Conservation (phyloP, 2,113 vertebrate species). For the Romanogobio albipinnatus region DNA sequence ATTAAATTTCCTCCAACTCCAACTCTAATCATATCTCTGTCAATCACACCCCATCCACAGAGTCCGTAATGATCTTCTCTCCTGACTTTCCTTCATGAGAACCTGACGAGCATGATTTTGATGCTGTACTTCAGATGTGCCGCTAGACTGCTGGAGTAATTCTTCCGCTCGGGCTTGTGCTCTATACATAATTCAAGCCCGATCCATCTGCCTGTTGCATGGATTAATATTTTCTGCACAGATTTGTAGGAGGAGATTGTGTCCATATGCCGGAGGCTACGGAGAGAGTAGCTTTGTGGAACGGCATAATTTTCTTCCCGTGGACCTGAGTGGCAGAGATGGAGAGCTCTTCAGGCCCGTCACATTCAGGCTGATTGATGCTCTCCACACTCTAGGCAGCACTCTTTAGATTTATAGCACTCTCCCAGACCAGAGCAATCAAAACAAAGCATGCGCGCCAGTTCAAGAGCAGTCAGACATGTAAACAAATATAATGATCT, state of each 20-base stretch:
- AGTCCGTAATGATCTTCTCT: neutral
- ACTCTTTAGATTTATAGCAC: conserved; percentile 36
- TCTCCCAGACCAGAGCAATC: neutral
- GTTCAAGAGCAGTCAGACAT: neutral
- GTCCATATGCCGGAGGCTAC: conserved; percentile 37
- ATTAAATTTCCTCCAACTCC: conserved; percentile 22
- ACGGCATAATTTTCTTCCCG: conserved; percentile 26
- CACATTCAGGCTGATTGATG: conserved; percentile 44
- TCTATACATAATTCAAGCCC: conserved; percentile 47
- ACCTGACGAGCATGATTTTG: neutral
- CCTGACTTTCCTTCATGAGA: neutral
- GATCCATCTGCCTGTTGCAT: conserved; percentile 49
- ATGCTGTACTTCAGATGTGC: neutral
- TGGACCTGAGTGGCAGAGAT: conserved; percentile 46
- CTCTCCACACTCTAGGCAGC: conserved; percentile 13
- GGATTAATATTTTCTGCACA: conserved; percentile 42
- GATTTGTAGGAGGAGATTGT: conserved; percentile 45
- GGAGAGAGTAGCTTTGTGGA: conserved; percentile 42
- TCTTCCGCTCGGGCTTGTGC: neutral
- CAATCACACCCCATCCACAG: neutral
- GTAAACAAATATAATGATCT: conserved; percentile 32
- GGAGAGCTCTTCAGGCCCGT: conserved; percentile 37
- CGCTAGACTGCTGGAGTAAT: neutral
- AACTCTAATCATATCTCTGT: neutral
- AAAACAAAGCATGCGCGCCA: neutral